Evolutionary conservation across 2,113 vertebrate species (phyloP), one percentile per base, ranked within the genome.

Genomic region (Dicaeum eximium): DNA sequence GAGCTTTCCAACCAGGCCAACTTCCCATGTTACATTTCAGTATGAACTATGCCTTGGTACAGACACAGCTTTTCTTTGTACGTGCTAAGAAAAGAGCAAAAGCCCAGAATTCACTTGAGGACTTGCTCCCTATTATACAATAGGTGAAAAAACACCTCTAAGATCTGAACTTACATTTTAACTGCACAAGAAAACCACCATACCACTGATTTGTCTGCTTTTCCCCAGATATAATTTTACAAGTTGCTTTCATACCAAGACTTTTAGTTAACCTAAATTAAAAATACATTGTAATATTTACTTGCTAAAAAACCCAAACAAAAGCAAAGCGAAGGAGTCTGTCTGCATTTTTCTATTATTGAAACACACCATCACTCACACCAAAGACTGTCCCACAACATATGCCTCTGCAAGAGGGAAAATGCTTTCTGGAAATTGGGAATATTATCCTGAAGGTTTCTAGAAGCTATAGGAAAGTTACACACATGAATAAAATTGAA

Each of bases 241-340:
- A 94, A 57, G 65, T 27, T 45, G 40, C 20, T 80, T 87, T 67
- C 38, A 69, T 31, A 90, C 7, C 19, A 80, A 84, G 25, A 54
- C 18, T 85, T 64, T 3, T 21, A 84, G 73, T 66, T 84, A 73
- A 40, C 30, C 70, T 58, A n/a, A 15, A 70, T 40, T 80, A 79
- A 95, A 80, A 91, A 33, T 24, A 44, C 8, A 70, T 81, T 90
- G 97, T 54, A 88, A 81, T 85, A 95, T 78, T 81, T 45, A 82
- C 37, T 61, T 50, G 17, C 71, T 35, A 54, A 80, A 69, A 67
- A 87, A 58, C 77, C 28, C 24, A 31, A 83, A 54, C 7, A 47
- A 94, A 77, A 24, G 4, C n/a, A 23, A 48, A 3, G 4, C n/a
- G 35, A 92, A 73, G 65, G 64, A 48, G 23, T 53, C 62, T 67